Base-by-base conservation (phyloP, 1,140 invertebrate genomes). In the Holcopasites calliopsidis region DNA sequence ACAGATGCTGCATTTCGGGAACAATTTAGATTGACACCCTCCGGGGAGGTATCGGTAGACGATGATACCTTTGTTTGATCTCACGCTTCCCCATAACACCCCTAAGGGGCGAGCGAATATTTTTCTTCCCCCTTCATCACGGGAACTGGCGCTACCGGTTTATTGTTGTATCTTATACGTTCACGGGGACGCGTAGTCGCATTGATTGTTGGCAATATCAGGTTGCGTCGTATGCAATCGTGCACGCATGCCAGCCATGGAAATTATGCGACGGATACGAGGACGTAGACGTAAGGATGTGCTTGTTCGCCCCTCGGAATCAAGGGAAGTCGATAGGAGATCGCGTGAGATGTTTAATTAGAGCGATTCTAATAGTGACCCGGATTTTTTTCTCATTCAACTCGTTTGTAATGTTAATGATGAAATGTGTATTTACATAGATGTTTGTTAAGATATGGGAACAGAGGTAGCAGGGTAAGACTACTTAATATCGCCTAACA, bases 21-120 rank as follows among this genome's bases (percentile, higher is more conserved):
- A 83, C 80, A 83, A 83, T 83, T 83, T 83, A 82, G 49, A 33
- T 21, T 0, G 18, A 18, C 26, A n/a, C 38, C 44, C 57, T 28
- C 35, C 35, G n/a, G 35, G 35, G 35, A 26, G n/a, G 44, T 61
- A 47, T 71, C 31, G 38, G 50, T 83, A 78, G 61, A 44, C 21
- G 58, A 50, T 64, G 76, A 83, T 82, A 78, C 70, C 44, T 71
- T 78, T 77, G 75, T 82, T 83, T 73, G 74, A 81, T 82, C 44
- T 52, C 50, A 35, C 52, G 35, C 35, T 40, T 42, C 28, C 13
- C 13, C 21, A 7, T 8, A 2, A 72, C 44, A 72, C 50, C 23
- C 69, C 18, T 33, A n/a, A n/a, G n/a, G 40, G 62, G 50, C 18
- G n/a, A 1, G 0, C 0, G 33, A 42, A 75, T 75, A 69, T 69